Evolutionary conservation across 2,797 vertebrate species (phyloP), one percentile per base, ranked within the genome.

Genomic region (Rhabdomys pumilio): DNA sequence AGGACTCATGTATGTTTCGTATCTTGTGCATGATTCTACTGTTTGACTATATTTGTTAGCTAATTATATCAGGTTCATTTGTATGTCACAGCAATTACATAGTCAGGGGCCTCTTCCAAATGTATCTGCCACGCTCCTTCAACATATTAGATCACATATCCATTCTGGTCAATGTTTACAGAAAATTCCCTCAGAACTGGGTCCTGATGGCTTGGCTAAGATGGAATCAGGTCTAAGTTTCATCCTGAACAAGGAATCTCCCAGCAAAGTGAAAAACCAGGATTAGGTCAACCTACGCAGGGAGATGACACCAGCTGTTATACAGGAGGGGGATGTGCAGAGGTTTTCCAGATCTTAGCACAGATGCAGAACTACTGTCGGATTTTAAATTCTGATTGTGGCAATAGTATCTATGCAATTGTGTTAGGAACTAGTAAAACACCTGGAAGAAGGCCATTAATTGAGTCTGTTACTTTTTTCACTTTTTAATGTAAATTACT

Each of bases 51-150:
- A 26, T 65, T 22, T 59, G 5, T 61, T 83, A 38, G 11, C n/a
- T 89, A 9, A 59, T 53, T 72, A 9, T 38, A 20, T n/a, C 0
- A 31, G 3, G 8, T 6, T 29, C 55, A 15, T 29, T 3, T n/a
- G 12, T 20, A 3, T 38, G 19, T 38, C 7, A 50, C 50, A 50
- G 4, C 38, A 7, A 17, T 6, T 41, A 1, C 26, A 3, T 1
- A 34, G n/a, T 44, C 26, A 3, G 31, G 55, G 17, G 20, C 41
- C 17, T 50, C 14, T 50, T 13, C 44, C 10, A 1, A 6, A 13
- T 1, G 1, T 12, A 7, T n/a, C 83, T 82, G 53, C 29, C 38
- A 2, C 3, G 0, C 26, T 20, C 38, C 1, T 12, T 77, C 38
- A 29, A 29, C 12, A 14, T 77, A 75, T 6, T 41, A 67, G 12